Evolutionary conservation across 2,797 vertebrate genomes (phyloP), one percentile per base, ranked within the genome.

Genomic region (Melanogrammus aeglefinus): DNA sequence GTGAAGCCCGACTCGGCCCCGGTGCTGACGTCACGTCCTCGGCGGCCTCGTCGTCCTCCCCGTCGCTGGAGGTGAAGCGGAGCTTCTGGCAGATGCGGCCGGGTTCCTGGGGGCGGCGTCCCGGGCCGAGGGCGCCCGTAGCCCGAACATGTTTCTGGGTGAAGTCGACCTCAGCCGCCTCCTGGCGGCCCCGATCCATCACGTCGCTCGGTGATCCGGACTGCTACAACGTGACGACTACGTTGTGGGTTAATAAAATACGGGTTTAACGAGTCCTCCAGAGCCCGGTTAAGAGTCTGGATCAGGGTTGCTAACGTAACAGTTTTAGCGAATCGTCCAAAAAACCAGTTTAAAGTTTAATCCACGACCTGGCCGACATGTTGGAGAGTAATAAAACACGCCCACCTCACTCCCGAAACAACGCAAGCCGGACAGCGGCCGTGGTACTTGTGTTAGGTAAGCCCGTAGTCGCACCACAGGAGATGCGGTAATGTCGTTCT

Each of bases 1-100:
- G 96, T 97, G 84, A 98, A 98, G 6, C 97, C 97, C 0, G 97
- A 99, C 84, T 99, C 97, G 12, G 95, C 97, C 0, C 96, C 97
- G 0, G 96, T 96, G 89, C 96, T 98, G 93, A 96, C 96, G 91
- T 97, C 0, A 94, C 95, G 76, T 97, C 95, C 47, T 96, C 95
- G 0, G 95, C 92, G 1, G 94, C 92, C 3, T 97, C 96, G 41
- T 97, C 97, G 84, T 97, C 97, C 84, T 97, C 97, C 3, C 96
- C 95, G 77, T 96, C 95, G 70, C 94, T 95, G 77, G 89, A 91
- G 0, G 93, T 75, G 77, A 99, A 99, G 47, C 94, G 92, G 6
- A 99, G 82, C 41, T 97, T 98, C 79, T 98, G 96, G 0, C 96
- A 92, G 72, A 96, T 93, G 0, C n/a, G 92, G 91, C 7, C 88